Evolutionary conservation across 2,888 invertebrate species (phyloP).

Genomic region (Noctua fimbriata): DNA sequence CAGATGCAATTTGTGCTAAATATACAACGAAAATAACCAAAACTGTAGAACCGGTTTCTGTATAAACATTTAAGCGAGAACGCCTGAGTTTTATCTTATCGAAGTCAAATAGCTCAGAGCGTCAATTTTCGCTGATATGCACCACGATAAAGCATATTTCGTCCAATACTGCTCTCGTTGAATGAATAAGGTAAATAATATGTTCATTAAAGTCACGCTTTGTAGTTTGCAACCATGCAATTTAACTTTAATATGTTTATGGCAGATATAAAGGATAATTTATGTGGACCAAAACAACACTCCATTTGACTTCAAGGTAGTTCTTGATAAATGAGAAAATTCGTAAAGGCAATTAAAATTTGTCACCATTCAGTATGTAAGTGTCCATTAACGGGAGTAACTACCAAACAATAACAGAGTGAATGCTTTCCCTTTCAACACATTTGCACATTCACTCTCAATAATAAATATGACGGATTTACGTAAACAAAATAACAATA

Average conservation of each 20-base stretch:
- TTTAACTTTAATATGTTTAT: neutral
- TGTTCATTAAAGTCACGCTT: neutral
- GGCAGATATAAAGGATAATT: conserved; percentile 1
- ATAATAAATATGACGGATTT: conserved; percentile 19
- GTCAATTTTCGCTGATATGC: conserved; percentile 52
- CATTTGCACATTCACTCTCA: conserved; percentile 47
- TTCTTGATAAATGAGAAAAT: neutral
- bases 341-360: neutral
- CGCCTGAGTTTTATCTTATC: conserved; percentile 65
- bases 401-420: conserved; percentile 18
- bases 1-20: neutral
- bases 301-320: neutral
- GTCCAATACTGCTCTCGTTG: conserved; percentile 6
- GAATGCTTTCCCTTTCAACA: conserved; percentile 53
- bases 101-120: conserved; percentile 57
- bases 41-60: conserved; percentile 6
- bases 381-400: conserved; percentile 14
- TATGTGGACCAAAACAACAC: neutral
- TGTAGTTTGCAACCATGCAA: neutral
- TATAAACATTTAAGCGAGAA: conserved; percentile 36
- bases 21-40: conserved; percentile 4
- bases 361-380: neutral
- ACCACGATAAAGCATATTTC: conserved; percentile 42
- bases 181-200: conserved; percentile 12
- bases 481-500: neutral